Conservation (phyloP, 2,797 vertebrate species). For the Tarsius wallacei region DNA sequence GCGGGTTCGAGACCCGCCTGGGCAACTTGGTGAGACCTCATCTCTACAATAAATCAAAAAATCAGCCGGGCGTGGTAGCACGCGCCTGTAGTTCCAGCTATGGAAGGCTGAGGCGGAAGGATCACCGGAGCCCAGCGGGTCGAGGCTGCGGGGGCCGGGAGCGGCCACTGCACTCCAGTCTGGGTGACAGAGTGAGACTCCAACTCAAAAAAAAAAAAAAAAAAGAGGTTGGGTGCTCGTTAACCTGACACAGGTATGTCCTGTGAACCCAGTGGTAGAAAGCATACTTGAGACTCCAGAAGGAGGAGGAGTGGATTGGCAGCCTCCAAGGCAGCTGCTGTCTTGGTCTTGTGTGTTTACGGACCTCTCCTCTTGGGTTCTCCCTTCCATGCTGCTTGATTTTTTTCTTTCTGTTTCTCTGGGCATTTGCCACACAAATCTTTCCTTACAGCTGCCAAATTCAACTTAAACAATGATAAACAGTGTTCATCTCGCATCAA, state of each 20-base stretch:
- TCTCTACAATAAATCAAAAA: too few relatives aligned
- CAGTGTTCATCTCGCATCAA: background rate
- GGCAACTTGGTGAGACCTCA: too few relatives aligned
- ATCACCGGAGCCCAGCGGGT: too few relatives aligned
- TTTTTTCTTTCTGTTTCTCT: constrained; percentile 33
- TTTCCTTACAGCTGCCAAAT: constrained; percentile 27
- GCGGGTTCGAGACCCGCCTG: too few relatives aligned
- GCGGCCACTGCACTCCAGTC: too few relatives aligned
- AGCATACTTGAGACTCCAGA: background rate
- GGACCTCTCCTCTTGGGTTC: background rate
- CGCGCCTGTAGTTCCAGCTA: too few relatives aligned
- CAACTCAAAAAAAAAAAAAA: too few relatives aligned
- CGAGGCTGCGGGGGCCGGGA: too few relatives aligned
- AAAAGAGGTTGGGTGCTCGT: background rate
- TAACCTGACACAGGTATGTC: background rate
- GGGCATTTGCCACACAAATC: background rate
- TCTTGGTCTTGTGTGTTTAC: too few relatives aligned
- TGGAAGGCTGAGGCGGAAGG: too few relatives aligned
- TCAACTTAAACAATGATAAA: background rate
- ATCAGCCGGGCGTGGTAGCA: too few relatives aligned
- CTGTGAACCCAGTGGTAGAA: background rate
- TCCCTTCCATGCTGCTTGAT: background rate
- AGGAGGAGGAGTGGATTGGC: background rate
- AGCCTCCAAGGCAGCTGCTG: background rate
- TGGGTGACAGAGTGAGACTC: too few relatives aligned